phyloP scores from a whole-genome alignment of 2,113 vertebrate species.

The Aspiorhynchus laticeps region DNA sequence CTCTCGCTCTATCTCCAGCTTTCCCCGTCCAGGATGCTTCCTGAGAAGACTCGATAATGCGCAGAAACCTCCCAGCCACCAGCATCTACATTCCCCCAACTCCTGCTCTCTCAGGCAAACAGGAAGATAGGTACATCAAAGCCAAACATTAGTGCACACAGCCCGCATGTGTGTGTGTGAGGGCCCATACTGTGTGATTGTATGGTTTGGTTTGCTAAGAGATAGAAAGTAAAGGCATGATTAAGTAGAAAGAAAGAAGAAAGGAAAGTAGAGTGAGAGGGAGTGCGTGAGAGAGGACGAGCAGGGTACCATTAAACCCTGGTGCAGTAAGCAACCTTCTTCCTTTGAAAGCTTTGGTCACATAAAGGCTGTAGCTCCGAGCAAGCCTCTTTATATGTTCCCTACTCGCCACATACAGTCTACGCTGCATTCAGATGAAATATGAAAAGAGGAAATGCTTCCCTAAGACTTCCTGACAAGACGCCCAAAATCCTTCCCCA shows the following conservation, averaged over 20 bases:
- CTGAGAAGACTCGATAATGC: conserved; percentile 60
- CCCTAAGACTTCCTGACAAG: conserved; percentile 67
- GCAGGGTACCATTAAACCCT: conserved; percentile 38
- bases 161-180: not conserved
- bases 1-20: not conserved
- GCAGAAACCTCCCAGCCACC: conserved; percentile 59
- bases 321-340: conserved; percentile 52
- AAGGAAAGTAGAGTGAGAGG: conserved; percentile 27
- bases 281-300: conserved; percentile 30
- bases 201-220: conserved; percentile 26
- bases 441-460: conserved; percentile 71
- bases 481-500: conserved; percentile 62
- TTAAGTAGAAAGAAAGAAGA: conserved; percentile 36
- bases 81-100: conserved; percentile 31
- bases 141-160: conserved; percentile 46
- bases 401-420: conserved; percentile 64
- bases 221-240: conserved; percentile 40
- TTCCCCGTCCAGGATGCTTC: conserved; percentile 42
- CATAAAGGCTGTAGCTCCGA: conserved; percentile 66
- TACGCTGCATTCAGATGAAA: conserved; percentile 73
- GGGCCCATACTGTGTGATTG: conserved; percentile 11
- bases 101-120: conserved; percentile 40
- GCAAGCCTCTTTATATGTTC: conserved; percentile 64
- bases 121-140: conserved; percentile 53
- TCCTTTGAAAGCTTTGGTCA: conserved; percentile 63